Evolutionary conservation across 1,140 invertebrate genomes (phyloP).

Genomic region (Ceratosolen solmsi): DNA sequence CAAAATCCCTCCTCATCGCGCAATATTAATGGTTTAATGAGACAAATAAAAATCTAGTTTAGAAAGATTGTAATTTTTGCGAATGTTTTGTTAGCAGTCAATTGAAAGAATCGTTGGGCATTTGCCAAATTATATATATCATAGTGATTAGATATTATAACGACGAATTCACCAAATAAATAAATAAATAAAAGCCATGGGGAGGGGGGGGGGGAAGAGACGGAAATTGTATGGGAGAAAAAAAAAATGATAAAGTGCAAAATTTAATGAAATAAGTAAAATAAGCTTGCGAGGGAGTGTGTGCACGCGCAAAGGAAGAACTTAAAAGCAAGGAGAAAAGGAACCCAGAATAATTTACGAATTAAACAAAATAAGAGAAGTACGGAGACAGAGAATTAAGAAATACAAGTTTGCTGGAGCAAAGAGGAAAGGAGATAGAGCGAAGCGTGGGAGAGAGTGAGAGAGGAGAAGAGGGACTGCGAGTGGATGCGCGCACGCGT

Average conservation of each 20-base stretch:
- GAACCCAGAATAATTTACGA: background rate
- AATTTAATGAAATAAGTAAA: background rate
- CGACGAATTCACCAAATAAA: background rate
- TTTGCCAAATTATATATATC: background rate
- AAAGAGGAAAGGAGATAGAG: background rate
- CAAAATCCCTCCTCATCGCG: too few species aligned
- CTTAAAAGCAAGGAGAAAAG: background rate
- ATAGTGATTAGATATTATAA: background rate
- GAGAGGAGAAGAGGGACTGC: background rate
- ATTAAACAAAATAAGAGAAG: slow-evolving; percentile 16
- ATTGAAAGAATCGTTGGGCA: background rate
- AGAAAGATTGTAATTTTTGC: background rate
- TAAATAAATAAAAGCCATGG: background rate
- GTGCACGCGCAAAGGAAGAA: too few species aligned
- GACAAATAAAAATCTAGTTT: background rate
- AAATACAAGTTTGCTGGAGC: slow-evolving; percentile 8
- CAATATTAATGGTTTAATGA: background rate
- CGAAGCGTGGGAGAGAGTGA: background rate
- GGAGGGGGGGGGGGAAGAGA: background rate
- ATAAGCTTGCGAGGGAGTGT: background rate
- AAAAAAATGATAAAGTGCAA: background rate
- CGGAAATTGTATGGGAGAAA: background rate
- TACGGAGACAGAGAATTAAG: slow-evolving; percentile 16
- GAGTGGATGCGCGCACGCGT: slow-evolving; percentile 53
- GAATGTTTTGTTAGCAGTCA: background rate